These are phyloP conservation scores for Triplophysa yarkandensis DNA, from an alignment of 2,797 vertebrate species.

Conservation along the genomic window DNA sequence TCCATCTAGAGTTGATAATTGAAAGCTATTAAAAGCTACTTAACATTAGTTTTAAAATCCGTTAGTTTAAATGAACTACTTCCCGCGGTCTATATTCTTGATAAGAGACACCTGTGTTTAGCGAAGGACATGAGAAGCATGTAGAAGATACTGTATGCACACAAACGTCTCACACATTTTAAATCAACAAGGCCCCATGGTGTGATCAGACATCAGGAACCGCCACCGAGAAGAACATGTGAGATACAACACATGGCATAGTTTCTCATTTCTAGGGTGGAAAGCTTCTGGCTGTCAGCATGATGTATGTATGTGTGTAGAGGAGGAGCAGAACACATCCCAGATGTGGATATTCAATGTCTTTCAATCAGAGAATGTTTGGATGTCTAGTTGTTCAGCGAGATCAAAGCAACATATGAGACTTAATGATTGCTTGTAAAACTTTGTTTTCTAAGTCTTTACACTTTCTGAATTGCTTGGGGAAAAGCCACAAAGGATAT, in stretches of 20 bases:
- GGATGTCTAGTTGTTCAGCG: constrained; percentile 57
- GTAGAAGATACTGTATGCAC: constrained; percentile 47
- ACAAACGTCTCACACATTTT: constrained; percentile 58
- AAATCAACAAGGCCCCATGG: constrained; percentile 58
- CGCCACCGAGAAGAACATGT: constrained; percentile 60
- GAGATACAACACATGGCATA: constrained; percentile 65
- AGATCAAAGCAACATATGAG: constrained; percentile 69
- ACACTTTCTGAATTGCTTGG: neutral
- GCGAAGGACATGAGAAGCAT: constrained; percentile 54
- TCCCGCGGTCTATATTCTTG: neutral
- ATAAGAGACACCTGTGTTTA: constrained; percentile 58
- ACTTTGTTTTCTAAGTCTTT: constrained; percentile 64
- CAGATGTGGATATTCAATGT: constrained; percentile 64
- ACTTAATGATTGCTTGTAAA: constrained; percentile 64
- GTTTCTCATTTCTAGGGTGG: constrained; percentile 55
- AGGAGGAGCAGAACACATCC: constrained; percentile 50
- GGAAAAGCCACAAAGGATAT: neutral
- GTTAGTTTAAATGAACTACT: neutral
- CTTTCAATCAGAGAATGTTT: constrained; percentile 68
- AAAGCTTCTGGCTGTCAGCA: constrained; percentile 64
- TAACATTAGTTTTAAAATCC: no score
- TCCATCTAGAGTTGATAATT: no score
- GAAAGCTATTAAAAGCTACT: no score
- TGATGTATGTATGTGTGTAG: constrained; percentile 47
- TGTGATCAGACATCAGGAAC: constrained; percentile 60